Percentiles rank a stretch among this genome's conserved stretches.
Evolutionary conservation across 1,140 invertebrate genomes (phyloP).

Genomic region (Drosophila ambigua): DNA sequence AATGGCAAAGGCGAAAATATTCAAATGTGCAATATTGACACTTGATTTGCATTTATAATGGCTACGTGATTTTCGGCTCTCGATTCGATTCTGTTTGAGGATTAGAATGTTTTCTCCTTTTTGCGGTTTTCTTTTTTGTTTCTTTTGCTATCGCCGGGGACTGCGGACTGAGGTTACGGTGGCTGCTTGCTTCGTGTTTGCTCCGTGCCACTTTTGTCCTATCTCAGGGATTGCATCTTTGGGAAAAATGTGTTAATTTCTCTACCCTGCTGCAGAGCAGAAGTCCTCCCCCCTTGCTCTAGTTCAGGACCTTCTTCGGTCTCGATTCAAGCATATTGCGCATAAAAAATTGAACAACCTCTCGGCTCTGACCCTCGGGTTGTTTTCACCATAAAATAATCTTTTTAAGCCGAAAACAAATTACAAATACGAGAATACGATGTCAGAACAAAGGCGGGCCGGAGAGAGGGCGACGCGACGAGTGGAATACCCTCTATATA

Average conservation of each 20-base stretch:
- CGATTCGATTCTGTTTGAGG: slow-evolving; percentile 14
- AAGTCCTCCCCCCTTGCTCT: neutral
- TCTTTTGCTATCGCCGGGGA: neutral
- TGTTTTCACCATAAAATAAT: slow-evolving; percentile 82
- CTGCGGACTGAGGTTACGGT: slow-evolving; percentile 1
- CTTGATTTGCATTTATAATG: slow-evolving; percentile 81
- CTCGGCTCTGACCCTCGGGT: slow-evolving; percentile 40
- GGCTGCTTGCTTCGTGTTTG: slow-evolving; percentile 7
- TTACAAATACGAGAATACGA: slow-evolving; percentile 65
- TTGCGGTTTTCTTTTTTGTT: slow-evolving; percentile 37
- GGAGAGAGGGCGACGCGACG: neutral
- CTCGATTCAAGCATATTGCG: slow-evolving; percentile 65
- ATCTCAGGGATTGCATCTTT: slow-evolving; percentile 20
- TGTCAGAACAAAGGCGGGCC: slow-evolving; percentile 2
- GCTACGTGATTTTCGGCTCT: slow-evolving; percentile 63
- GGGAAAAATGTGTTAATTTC: slow-evolving; percentile 52
- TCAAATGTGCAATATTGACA: slow-evolving; percentile 74
- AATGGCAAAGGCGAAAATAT: slow-evolving; percentile 33
- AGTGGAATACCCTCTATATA: slow-evolving; percentile 33
- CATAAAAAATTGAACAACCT: slow-evolving; percentile 71
- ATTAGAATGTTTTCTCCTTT: slow-evolving; percentile 11
- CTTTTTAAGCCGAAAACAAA: slow-evolving; percentile 81
- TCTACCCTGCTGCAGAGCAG: slow-evolving; percentile 1
- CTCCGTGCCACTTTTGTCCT: slow-evolving; percentile 19
- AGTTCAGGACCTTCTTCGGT: neutral